Conservation (phyloP, 30 jellyfish, hydroid and myxozoan species). For the Chironex yamaguchii region DNA sequence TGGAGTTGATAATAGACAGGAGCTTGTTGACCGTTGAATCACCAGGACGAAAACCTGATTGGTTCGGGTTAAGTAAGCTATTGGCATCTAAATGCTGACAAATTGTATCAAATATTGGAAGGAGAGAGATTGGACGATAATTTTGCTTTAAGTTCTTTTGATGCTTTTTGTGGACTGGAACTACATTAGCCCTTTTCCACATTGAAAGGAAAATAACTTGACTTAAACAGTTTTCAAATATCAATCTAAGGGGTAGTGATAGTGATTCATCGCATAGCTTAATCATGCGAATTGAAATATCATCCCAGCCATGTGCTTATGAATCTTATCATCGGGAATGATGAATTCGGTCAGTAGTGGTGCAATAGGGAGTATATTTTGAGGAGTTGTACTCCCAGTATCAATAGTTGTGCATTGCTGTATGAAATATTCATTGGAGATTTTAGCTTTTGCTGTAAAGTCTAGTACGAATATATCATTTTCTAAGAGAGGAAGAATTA, state of each 20-base stretch:
- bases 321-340: slow-evolving; percentile 50
- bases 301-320: slow-evolving; percentile 58
- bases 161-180: slow-evolving; percentile 34
- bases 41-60: slow-evolving; percentile 12
- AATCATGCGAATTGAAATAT: slow-evolving; percentile 37
- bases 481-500: slow-evolving; percentile 31
- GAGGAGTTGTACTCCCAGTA: slow-evolving; percentile 33
- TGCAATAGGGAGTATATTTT: neutral
- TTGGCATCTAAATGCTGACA: slow-evolving; percentile 18
- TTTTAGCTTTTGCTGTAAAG: slow-evolving; percentile 31
- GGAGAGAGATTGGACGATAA: slow-evolving; percentile 51
- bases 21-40: too few species aligned
- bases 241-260: slow-evolving; percentile 1
- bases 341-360: slow-evolving; percentile 27
- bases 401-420: slow-evolving; percentile 31
- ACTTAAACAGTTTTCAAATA: neutral
- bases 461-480: slow-evolving; percentile 31
- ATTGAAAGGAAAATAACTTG: slow-evolving; percentile 6
- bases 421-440: neutral
- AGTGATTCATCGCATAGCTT: slow-evolving; percentile 38
- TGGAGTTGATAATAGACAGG: too few species aligned
- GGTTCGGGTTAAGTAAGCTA: slow-evolving; percentile 16
- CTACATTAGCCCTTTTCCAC: slow-evolving; percentile 36
- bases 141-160: slow-evolving; percentile 9
- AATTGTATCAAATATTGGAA: slow-evolving; percentile 43